Percentiles rank a stretch among this genome's conserved stretches.
Conservation (phyloP, 2,888 invertebrate species). For the Leucophenga montana region DNA sequence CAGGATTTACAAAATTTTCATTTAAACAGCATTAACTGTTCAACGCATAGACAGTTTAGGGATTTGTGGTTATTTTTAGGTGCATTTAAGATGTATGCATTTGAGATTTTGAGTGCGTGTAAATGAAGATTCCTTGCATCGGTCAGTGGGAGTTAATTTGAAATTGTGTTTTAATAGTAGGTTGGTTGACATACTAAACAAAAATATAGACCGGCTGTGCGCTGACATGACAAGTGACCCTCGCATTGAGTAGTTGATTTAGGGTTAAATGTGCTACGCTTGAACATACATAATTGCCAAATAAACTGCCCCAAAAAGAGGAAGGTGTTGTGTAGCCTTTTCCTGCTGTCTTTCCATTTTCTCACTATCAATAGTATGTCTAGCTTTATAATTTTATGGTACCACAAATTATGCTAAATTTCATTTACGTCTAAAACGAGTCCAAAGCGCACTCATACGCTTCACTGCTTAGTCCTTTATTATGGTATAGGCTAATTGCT, state of each 20-base stretch:
- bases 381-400: not conserved
- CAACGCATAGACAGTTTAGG: constrained; percentile 50
- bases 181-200: not conserved
- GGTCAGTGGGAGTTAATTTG: not conserved
- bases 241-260: not conserved
- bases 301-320: constrained; percentile 4
- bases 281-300: not conserved
- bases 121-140: not conserved
- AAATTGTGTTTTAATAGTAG: constrained; percentile 6
- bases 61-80: constrained; percentile 11
- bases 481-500: constrained; percentile 22
- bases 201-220: too few species aligned
- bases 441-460: constrained; percentile 45
- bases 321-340: too few species aligned
- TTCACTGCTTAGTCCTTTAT: not conserved
- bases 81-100: not conserved
- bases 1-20: constrained; percentile 52
- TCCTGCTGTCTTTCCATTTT: not conserved
- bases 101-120: constrained; percentile 17
- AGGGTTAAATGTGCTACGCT: too few species aligned
- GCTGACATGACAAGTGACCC: not conserved
- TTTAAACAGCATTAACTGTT: constrained; percentile 61
- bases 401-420: constrained; percentile 18
- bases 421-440: too few species aligned
- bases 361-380: not conserved